phyloP scores from a whole-genome alignment of 2,888 invertebrate genomes.

The Timema podura region DNA sequence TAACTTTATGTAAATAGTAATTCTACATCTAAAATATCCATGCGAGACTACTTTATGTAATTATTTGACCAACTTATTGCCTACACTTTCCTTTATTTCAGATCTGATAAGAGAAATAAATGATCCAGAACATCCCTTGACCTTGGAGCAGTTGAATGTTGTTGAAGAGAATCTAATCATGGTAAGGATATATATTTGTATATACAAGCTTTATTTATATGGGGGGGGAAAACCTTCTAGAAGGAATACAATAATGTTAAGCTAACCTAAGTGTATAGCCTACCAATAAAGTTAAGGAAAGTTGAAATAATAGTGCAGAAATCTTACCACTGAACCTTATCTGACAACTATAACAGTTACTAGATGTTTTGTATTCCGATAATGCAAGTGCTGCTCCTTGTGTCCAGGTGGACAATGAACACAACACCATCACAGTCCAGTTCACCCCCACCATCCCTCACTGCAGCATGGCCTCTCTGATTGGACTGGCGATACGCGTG shows the following conservation, averaged over 20 bases:
- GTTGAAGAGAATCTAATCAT: constrained; percentile 77
- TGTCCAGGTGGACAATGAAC: constrained; percentile 64
- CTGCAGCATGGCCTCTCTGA: constrained; percentile 97
- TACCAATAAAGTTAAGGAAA: no score
- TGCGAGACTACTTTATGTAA: no score
- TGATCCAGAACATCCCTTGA: constrained; percentile 96
- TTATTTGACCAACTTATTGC: neutral
- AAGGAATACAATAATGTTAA: no score
- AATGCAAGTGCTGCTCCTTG: neutral
- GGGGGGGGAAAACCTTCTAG: neutral
- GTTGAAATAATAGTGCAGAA: no score
- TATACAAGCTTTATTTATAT: constrained; percentile 2
- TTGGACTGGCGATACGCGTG: constrained; percentile 87
- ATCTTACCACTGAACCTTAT: no score
- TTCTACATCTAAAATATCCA: no score
- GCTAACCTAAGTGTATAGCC: no score
- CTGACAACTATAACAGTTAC: no score
- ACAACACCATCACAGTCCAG: constrained; percentile 66
- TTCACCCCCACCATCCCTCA: constrained; percentile 99
- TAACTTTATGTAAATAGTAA: no score
- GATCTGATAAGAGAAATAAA: constrained; percentile 91
- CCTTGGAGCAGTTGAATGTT: constrained; percentile 91
- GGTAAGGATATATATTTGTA: constrained; percentile 37
- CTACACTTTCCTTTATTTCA: constrained; percentile 38
- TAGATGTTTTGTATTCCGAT: neutral